Percentiles rank a stretch among this genome's conserved stretches.
These are phyloP conservation scores for Margarornis squamiger DNA, from an alignment of 2,797 vertebrate genomes.

Conservation along the genomic window DNA sequence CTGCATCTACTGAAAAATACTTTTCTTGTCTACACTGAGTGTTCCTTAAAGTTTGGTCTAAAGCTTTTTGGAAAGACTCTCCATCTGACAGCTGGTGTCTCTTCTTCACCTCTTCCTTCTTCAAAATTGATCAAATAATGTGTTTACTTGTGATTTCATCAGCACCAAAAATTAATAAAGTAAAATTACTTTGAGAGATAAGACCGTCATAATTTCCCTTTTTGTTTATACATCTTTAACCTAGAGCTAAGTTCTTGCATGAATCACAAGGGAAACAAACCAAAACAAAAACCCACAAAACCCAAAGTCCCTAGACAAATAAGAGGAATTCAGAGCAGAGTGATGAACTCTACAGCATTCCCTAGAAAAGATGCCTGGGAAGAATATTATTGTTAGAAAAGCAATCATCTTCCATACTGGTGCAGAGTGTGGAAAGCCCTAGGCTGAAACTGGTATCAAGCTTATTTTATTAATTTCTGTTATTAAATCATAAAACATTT, in stretches of 20 bases:
- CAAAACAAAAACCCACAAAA: background rate
- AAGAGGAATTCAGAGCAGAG: background rate
- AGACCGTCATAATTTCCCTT: background rate
- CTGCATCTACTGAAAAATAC: background rate
- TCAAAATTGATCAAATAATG: background rate
- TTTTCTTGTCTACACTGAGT: background rate
- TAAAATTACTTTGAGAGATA: background rate
- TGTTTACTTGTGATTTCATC: background rate
- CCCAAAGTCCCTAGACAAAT: conserved; percentile 12
- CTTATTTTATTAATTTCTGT: conserved; percentile 26
- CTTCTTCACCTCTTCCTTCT: background rate
- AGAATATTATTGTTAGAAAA: conserved; percentile 23
- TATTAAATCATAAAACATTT: conserved; percentile 22
- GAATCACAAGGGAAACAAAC: background rate
- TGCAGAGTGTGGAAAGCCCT: background rate
- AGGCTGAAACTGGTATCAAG: background rate
- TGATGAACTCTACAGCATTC: background rate
- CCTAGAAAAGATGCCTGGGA: background rate
- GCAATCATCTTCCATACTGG: background rate
- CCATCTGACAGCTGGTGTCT: background rate
- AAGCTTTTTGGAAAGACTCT: background rate
- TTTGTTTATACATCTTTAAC: background rate
- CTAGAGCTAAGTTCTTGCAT: background rate
- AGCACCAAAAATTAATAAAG: conserved; percentile 3
- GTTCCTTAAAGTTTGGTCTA: background rate